Conservation (phyloP, 2,888 invertebrate species). For the Drosophila aldrichi region DNA sequence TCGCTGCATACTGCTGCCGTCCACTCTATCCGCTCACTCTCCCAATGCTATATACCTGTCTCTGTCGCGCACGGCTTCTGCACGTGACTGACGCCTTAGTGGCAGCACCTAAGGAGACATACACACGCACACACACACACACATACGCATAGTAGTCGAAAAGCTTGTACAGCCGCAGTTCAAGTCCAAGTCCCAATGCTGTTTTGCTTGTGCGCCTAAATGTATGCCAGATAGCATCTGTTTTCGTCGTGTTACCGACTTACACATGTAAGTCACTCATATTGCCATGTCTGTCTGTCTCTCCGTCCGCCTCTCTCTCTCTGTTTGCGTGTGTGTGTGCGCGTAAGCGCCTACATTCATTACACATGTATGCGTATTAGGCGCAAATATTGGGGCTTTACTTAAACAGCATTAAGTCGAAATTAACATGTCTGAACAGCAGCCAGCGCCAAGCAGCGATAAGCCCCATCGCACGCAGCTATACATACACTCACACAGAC, state of each 20-base stretch:
- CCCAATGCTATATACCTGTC: background rate
- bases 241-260: conserved; percentile 80
- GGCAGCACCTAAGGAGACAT: conserved; percentile 5
- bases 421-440: conserved; percentile 76
- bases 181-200: conserved; percentile 3
- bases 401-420: conserved; percentile 80
- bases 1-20: conserved; percentile 46
- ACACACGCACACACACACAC: conserved; percentile 1
- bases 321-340: conserved; percentile 27
- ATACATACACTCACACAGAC: background rate
- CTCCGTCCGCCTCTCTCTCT: background rate
- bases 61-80: conserved; percentile 15
- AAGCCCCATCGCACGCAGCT: conserved; percentile 13
- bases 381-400: conserved; percentile 80
- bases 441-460: conserved; percentile 37
- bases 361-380: conserved; percentile 81
- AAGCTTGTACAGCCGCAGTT: conserved; percentile 4
- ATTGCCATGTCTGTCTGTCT: conserved; percentile 50
- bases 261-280: conserved; percentile 79
- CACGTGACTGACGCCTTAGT: conserved; percentile 69
- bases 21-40: background rate
- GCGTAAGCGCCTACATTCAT: conserved; percentile 74
- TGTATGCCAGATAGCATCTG: conserved; percentile 79
- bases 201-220: conserved; percentile 55
- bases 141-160: background rate